Evolutionary conservation across 2,113 vertebrate genomes (phyloP), one percentile per base, ranked within the genome.

Genomic region (Scomber scombrus): DNA sequence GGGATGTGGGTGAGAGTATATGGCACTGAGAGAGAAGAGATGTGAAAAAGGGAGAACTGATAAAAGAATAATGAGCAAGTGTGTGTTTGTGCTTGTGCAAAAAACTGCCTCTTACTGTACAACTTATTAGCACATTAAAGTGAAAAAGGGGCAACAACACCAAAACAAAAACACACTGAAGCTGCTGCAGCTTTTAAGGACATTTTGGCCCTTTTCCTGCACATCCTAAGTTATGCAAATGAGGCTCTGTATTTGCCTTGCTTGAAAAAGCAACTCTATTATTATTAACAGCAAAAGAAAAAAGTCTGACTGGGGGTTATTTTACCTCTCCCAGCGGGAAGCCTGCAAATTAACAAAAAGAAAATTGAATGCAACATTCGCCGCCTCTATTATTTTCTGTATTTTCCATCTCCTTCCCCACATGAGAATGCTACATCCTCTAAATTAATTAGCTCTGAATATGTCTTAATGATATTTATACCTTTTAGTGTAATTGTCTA

Each of bases 381-480:
- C 79, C 23, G 63, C 69, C 75, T 78, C 68, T 79, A 50, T 90
- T 91, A 84, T 91, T 93, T 93, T 87, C 71, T 80, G 67, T 76
- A 80, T 89, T 88, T 84, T 74, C 65, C 67, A 40, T 87, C 74
- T 91, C 69, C 66, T 69, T 77, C 74, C 69, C 76, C 82, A 77
- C 84, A 80, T 45, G 86, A 90, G 88, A 82, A 78, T 47, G 78
- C 70, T 88, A 82, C 90, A 83, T 89, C 73, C 89, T 81, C 86
- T 85, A 91, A 94, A 92, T 94, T 94, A 95, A 95, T 96, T 95
- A 94, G 85, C 85, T 81, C 70, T 45, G 87, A 77, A 93, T 92
- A 89, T 90, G 90, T 91, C 91, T 90, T 94, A 93, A 95, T 94
- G 93, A 94, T 95, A 94, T 95, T 94, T 93, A 93, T 93, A 90